Base-by-base conservation (phyloP, 2,113 vertebrate genomes). In the Xiphias gladius region DNA sequence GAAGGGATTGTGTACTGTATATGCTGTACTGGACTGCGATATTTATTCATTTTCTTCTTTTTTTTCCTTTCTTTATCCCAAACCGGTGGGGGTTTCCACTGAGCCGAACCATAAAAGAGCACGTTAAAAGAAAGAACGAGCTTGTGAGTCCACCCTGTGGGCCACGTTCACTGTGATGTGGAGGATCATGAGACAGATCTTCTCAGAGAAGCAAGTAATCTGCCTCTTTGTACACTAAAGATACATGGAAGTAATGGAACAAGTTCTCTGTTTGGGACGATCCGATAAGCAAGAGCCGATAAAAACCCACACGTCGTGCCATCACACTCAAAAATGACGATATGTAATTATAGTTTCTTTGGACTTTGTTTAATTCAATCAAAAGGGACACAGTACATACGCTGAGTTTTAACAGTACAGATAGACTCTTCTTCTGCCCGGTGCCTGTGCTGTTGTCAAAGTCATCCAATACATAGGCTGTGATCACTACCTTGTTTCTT, bases 101-200 rank as follows among this genome's bases (percentile, higher is more conserved):
- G n/a, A 69, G 66, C 52, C 48, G 63, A 68, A 66, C 35, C 48
- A 55, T 77, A 79, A 85, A 91, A 41, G 11, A 64, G 2, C 54
- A 73, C 68, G 41, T 63, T 74, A 62, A 66, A 35, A 41, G 37
- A 58, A 28, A 69, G 69, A 76, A 41, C 37, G 61, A 76, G 39
- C n/a, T n/a, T n/a, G n/a, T 32, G 59, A 37, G 80, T 85, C 81
- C 73, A 70, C 22, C 20, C 70, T 43, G 41, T 71, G 73, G 82
- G 65, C 48, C 19, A 72, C n/a, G 4, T 74, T 76, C 35, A 81
- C 50, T 48, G 20, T n/a, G n/a, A 74, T 32, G 57, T 59, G 59
- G 28, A 61, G 41, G 48, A 80, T 61, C 59, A 61, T 50, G 1
- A 48, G 6, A 58, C 26, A 74, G 32, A 52, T 50, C 32, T 67